phyloP scores from a whole-genome alignment of 2,888 invertebrate genomes.

The Thera obeliscata region DNA sequence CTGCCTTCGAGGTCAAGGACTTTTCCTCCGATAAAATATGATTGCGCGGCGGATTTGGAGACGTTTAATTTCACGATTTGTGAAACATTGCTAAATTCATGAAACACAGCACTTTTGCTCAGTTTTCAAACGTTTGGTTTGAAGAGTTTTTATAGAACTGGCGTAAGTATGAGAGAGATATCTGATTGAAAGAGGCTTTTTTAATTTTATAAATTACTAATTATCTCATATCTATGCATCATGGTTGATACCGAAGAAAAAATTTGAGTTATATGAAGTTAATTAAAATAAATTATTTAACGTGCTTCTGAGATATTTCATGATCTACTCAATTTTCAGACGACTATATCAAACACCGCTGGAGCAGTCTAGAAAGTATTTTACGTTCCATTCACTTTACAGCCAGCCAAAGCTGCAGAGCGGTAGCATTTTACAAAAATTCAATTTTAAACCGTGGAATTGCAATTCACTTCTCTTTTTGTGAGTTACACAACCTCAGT shows the following conservation, averaged over 20 bases:
- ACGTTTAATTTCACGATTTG: slow-evolving; percentile 22
- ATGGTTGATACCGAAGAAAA: too few species aligned
- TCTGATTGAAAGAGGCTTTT: too few species aligned
- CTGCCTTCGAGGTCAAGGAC: slow-evolving; percentile 32
- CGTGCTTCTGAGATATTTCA: too few species aligned
- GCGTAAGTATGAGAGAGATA: too few species aligned
- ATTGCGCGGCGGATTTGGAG: slow-evolving; percentile 26
- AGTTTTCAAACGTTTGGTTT: not conserved
- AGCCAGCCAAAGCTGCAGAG: not conserved
- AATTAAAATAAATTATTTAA: too few species aligned
- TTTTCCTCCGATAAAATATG: slow-evolving; percentile 34
- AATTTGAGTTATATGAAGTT: too few species aligned
- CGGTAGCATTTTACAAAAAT: slow-evolving; percentile 3
- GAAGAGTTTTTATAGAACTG: too few species aligned
- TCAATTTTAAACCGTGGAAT: slow-evolving; percentile 15
- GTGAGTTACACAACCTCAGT: slow-evolving; percentile 13
- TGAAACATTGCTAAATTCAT: slow-evolving; percentile 11
- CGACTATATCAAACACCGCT: not conserved
- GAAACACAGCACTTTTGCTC: not conserved
- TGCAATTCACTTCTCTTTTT: slow-evolving; percentile 17
- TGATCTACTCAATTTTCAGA: not conserved
- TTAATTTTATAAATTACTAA: too few species aligned
- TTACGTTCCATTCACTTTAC: not conserved
- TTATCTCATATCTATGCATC: too few species aligned
- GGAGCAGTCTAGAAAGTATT: not conserved